A percentile compares a stretch with the other conserved stretches of the same genome.
Evolutionary conservation across 1,140 invertebrate species (phyloP).

Genomic region (Papilio machaon): DNA sequence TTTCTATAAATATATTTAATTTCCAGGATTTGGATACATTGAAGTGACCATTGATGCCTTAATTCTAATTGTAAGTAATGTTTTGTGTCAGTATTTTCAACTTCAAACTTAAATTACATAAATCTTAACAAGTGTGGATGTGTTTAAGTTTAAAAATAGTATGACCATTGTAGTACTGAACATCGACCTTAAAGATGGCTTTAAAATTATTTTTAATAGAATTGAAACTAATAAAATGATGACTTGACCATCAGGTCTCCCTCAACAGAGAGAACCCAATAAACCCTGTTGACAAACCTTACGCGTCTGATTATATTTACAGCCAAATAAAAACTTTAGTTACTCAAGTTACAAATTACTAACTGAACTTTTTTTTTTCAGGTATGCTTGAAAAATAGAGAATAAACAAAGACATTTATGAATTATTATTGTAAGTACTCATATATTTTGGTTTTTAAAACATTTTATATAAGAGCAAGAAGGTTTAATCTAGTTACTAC

Average conservation of each 20-base stretch:
- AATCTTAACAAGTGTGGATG: no score
- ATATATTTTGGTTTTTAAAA: no score
- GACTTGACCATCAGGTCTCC: slow-evolving; percentile 65
- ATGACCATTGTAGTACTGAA: no score
- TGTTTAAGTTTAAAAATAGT: no score
- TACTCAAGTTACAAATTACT: background rate
- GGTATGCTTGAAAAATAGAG: background rate
- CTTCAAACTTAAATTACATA: background rate
- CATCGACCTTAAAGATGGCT: no score
- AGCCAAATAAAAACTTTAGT: background rate
- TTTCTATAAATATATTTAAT: background rate
- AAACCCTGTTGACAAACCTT: slow-evolving; percentile 56
- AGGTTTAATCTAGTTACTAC: no score
- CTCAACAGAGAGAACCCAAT: slow-evolving; percentile 65
- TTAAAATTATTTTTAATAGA: no score
- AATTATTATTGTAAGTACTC: background rate
- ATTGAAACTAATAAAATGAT: slow-evolving; percentile 46
- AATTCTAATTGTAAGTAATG: no score
- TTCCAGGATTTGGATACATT: background rate
- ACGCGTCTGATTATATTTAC: no score
- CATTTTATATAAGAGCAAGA: no score
- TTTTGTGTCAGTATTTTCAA: background rate
- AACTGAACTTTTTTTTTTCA: background rate
- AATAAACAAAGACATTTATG: background rate
- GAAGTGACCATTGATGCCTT: no score